Evolutionary conservation across 2,113 vertebrate species (phyloP).

Genomic region (Cygnus buccinator): DNA sequence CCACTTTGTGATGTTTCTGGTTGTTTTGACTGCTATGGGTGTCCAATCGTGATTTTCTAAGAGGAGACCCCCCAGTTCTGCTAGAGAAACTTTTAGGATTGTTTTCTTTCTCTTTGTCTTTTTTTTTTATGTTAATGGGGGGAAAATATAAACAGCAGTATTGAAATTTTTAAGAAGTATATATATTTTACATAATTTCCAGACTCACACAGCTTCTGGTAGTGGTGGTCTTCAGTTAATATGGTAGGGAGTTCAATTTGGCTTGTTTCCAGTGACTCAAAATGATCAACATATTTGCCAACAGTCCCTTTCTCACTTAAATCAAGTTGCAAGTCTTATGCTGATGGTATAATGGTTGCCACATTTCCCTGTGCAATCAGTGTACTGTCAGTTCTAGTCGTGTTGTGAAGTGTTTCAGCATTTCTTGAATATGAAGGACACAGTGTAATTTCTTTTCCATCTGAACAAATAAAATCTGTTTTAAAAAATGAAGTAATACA

Average conservation of each 20-base stretch:
- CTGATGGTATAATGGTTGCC: conserved; percentile 39
- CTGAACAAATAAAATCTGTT: conserved; percentile 37
- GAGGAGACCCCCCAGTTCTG: neutral
- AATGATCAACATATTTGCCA: neutral
- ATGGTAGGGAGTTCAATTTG: neutral
- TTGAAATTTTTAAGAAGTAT: neutral
- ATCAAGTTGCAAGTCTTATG: neutral
- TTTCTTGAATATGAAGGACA: conserved; percentile 11
- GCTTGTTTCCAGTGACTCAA: conserved; percentile 22
- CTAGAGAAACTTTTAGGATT: neutral
- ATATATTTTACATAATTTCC: neutral
- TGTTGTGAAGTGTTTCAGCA: conserved; percentile 13
- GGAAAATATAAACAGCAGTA: neutral
- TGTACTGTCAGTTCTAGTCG: neutral
- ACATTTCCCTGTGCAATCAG: conserved; percentile 34
- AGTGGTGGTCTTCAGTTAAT: neutral
- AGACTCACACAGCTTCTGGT: neutral
- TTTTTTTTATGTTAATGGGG: neutral
- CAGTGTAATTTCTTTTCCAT: conserved; percentile 26
- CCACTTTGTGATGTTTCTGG: neutral
- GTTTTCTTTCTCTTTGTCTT: neutral
- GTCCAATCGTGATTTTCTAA: neutral
- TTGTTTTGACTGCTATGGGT: neutral
- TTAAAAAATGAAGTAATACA: conserved; percentile 47
- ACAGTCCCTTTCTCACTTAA: conserved; percentile 18